Base-by-base conservation (phyloP, 2,888 invertebrate species). In the Morpho deidamia region DNA sequence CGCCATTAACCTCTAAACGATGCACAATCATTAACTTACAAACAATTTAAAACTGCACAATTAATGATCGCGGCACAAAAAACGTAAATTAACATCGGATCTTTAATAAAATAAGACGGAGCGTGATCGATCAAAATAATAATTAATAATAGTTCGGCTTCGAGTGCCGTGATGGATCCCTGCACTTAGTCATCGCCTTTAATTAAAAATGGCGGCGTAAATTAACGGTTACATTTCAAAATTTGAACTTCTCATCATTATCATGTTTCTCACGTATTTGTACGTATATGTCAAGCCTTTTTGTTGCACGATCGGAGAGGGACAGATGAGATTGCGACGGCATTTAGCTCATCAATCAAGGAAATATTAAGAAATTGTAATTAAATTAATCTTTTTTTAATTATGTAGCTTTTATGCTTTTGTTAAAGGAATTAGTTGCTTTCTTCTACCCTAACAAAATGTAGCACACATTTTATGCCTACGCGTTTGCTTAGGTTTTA, bases 71-170 rank as follows among this genome's bases (percentile, higher is more conserved):
- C 66, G 70, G 71, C 62, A 65, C 71, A 67, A 71, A 74, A 69
- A 72, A 74, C 77, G 76, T 76, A 78, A 76, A 72, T 71, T 71
- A 70, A 70, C 71, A 72, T 74, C 69, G 69, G 63, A 70, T 77
- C 81, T 79, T 72, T 84, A 83, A 87, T 86, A 76, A 87, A 85
- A 83, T 82, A 86, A 83, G 82, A 79, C 74, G 78, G 68, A 72
- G 71, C 82, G 74, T 83, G 84, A 88, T 87, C 87, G 77, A 87
- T 89, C 86, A 88, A 84, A 87, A 85, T 83, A 86, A 83, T 85
- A 88, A 88, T 87, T 85, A 88, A 85, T 86, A 85, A 83, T 84
- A 86, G 82, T 79, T 80, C 78, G 78, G 72, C 72, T 67, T 70
- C 74, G 72, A 75, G 72, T 71, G 72, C 74, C 71, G 81, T 82